These are phyloP conservation scores for Muntiacus reevesi DNA, from an alignment of 2,113 vertebrate genomes.

Conservation along the genomic window DNA sequence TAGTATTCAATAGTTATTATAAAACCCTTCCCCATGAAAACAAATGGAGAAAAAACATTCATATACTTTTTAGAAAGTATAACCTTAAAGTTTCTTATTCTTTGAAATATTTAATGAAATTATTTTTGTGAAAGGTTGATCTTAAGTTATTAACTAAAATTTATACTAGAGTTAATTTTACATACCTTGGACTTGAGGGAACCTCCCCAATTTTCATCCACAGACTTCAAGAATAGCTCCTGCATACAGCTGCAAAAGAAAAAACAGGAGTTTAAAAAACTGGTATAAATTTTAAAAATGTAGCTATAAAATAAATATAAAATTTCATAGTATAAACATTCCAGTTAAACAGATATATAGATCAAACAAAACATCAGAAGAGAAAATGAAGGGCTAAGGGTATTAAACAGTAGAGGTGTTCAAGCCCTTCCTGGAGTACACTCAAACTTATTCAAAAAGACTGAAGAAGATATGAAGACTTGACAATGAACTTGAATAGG, in stretches of 20 bases:
- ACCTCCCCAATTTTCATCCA: conserved; percentile 99
- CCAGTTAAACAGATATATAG: background rate
- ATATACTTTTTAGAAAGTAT: background rate
- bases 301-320: background rate
- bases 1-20: background rate
- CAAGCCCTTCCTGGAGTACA: background rate
- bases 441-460: background rate
- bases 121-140: background rate
- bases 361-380: background rate
- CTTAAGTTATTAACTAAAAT: conserved; percentile 13
- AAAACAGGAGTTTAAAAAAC: conserved; percentile 4
- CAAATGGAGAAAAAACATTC: background rate
- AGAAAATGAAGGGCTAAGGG: background rate
- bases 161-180: conserved; percentile 37
- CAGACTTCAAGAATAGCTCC: conserved; percentile 98
- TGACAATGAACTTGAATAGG: background rate
- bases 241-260: conserved; percentile 88
- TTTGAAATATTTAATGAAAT: background rate
- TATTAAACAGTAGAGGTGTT: background rate
- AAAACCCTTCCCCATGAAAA: background rate
- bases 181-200: conserved; percentile 99
- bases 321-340: background rate
- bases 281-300: background rate
- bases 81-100: background rate
- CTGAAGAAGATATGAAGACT: background rate